These are phyloP conservation scores for Bostrychus sinensis DNA, from an alignment of 2,113 vertebrate genomes.

Conservation along the genomic window DNA sequence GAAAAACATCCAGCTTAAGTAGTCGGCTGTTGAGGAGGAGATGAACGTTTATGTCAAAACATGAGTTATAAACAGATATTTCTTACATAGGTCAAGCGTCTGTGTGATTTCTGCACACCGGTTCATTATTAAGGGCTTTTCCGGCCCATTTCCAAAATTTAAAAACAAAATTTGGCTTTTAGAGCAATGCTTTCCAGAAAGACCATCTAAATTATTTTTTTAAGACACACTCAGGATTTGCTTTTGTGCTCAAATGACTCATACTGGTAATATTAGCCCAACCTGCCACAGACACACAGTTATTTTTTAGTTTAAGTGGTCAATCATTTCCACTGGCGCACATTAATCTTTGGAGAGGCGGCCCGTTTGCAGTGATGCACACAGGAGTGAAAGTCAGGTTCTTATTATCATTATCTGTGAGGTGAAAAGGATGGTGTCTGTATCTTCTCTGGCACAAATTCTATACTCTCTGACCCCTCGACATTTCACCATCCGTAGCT, in stretches of 20 bases:
- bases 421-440: conserved; percentile 69
- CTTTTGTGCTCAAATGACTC: conserved; percentile 37
- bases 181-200: conserved; percentile 26
- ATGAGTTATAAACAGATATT: conserved; percentile 18
- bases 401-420: conserved; percentile 59
- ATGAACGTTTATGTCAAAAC: conserved; percentile 18
- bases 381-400: conserved; percentile 48
- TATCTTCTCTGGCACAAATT: conserved; percentile 64
- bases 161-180: conserved; percentile 19
- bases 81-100: not conserved
- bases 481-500: conserved; percentile 33
- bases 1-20: conserved; percentile 51
- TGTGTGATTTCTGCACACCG: not conserved
- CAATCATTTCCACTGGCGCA: conserved; percentile 47
- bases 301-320: conserved; percentile 37
- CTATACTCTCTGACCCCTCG: conserved; percentile 43
- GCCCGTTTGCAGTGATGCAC: conserved; percentile 33
- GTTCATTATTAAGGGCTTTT: not conserved
- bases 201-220: conserved; percentile 48
- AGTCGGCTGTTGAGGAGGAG: conserved; percentile 3
- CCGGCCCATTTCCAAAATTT: conserved; percentile 48
- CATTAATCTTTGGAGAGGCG: conserved; percentile 22
- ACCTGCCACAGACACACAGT: conserved; percentile 11
- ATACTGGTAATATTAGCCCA: conserved; percentile 39
- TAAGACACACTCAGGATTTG: conserved; percentile 44